Evolutionary conservation across 2,888 invertebrate genomes (phyloP), one percentile per base, ranked within the genome.

Genomic region (Bombylius major): DNA sequence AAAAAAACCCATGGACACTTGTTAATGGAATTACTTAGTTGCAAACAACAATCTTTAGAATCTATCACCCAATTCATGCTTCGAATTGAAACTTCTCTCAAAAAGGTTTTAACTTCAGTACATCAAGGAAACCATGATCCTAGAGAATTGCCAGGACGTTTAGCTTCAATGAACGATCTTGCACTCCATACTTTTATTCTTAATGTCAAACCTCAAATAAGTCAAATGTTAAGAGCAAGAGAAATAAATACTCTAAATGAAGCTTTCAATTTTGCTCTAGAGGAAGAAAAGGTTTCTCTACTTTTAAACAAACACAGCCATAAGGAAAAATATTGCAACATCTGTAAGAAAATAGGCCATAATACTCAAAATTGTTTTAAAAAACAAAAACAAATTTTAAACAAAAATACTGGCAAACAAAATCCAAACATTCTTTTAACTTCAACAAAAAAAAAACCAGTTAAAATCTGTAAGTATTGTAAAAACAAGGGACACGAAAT

Each of bases 121-220:
- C 51, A 56, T 36, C 56, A 56, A 50, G 33, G 32, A 5, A 36
- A 49, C 9, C 46, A 53, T n/a, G 34, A 53, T 13, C 32, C 53
- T 46, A 11, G 13, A n/a, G 56, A 53, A 32, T 33, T 56, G 23
- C 50, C 50, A 7, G 53, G 53, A n/a, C 31, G 53, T 12, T 36
- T 56, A n/a, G 53, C 56, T n/a, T 45, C 56, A 31, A 53, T 53
- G 53, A 51, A 53, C n/a, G 53, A 56, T 31, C 50, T 56, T n/a
- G 51, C 52, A 14, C 50, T 56, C 4, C 56, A 53, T 46, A 56
- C 56, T 31, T 53, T 56, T 5, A 46, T 50, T 12, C 33, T 56
- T 9, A 53, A 56, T 47, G 31, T 50, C 14, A 52, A 53, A 31
- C 50, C 56, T 12, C 6, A 48, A 12, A 56, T 56, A n/a, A 56